Evolutionary conservation across 2,113 vertebrate genomes (phyloP).

Genomic region (Anoura caudifer): DNA sequence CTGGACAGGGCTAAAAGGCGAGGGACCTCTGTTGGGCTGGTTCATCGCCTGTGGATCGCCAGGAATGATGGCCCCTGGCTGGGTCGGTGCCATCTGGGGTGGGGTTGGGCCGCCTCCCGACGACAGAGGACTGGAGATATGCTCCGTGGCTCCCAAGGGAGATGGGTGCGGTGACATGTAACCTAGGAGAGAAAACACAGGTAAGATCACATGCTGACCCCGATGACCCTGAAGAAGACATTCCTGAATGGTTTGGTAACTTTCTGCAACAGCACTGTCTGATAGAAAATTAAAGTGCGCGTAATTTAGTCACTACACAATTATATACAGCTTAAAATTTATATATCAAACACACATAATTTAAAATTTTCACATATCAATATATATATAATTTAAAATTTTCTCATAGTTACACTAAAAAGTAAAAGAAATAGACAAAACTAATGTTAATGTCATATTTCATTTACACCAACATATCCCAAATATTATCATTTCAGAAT

Average conservation of each 20-base stretch:
- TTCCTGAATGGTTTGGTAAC: not conserved
- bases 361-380: not conserved
- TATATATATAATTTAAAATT: not conserved
- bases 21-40: conserved; percentile 90
- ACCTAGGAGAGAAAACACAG: conserved; percentile 80
- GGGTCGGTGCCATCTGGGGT: conserved; percentile 91
- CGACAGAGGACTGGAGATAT: conserved; percentile 94
- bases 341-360: not conserved
- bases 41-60: conserved; percentile 92
- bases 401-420: not conserved
- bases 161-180: conserved; percentile 98
- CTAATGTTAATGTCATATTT: not conserved
- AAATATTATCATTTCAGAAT: not conserved
- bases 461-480: not conserved
- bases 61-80: conserved; percentile 89
- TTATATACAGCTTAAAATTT: not conserved
- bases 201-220: conserved; percentile 21
- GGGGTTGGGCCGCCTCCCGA: conserved; percentile 95
- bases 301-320: not conserved
- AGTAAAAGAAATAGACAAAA: not conserved
- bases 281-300: not conserved
- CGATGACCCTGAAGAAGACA: not conserved
- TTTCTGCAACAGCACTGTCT: not conserved
- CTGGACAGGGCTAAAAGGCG: conserved; percentile 95
- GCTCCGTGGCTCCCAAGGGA: conserved; percentile 92